Conservation (phyloP, 2,888 invertebrate species). For the Drosophila limbata region DNA sequence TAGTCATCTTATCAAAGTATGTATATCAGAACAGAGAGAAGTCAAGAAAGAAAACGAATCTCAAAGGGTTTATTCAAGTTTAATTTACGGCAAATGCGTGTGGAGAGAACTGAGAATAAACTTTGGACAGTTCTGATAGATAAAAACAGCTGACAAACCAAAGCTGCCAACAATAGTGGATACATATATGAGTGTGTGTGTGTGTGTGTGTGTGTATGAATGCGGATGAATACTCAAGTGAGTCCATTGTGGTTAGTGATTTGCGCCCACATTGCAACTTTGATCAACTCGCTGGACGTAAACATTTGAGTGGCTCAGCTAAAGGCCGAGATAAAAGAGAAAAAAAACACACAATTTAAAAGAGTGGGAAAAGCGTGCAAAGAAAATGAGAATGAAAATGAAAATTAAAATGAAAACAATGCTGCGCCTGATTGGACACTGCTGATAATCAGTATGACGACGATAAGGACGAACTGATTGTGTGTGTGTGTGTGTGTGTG, state of each 20-base stretch:
- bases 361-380: conserved; percentile 38
- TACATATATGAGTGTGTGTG: background rate
- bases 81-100: conserved; percentile 13
- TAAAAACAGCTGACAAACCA: conserved; percentile 41
- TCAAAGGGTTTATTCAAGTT: conserved; percentile 32
- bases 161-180: conserved; percentile 11
- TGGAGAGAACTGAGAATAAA: conserved; percentile 7
- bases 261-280: conserved; percentile 44
- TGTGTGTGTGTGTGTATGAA: conserved; percentile 7
- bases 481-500: conserved; percentile 16
- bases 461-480: conserved; percentile 56
- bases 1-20: no score
- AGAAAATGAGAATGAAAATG: conserved; percentile 42
- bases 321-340: conserved; percentile 36
- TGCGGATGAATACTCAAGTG: conserved; percentile 24
- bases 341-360: conserved; percentile 12
- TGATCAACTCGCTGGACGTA: conserved; percentile 41
- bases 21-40: background rate
- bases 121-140: conserved; percentile 42
- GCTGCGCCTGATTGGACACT: conserved; percentile 62
- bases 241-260: conserved; percentile 39
- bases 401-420: conserved; percentile 62
- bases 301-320: conserved; percentile 44
- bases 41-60: background rate
- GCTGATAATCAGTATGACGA: conserved; percentile 60